phyloP scores from a whole-genome alignment of 92 coral and sea anemone species.

The Epizoanthus illoricatus region DNA sequence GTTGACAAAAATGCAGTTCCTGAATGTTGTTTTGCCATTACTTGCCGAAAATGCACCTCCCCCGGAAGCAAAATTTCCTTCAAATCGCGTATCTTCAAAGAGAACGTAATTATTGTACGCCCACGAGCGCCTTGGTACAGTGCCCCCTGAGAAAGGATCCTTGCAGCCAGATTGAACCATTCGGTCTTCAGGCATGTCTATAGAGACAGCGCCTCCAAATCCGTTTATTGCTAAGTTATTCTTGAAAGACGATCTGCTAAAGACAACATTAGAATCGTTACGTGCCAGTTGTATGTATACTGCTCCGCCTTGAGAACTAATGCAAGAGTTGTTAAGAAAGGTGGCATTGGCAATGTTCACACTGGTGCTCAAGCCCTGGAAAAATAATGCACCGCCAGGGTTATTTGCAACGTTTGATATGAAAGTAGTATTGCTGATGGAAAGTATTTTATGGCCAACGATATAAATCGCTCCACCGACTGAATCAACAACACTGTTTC shows the following conservation, averaged over 20 bases:
- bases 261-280: neutral
- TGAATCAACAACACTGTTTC: neutral
- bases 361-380: neutral
- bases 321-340: conserved; percentile 20
- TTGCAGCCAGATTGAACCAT: conserved; percentile 10
- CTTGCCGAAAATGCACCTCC: conserved; percentile 32
- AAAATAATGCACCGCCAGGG: conserved; percentile 15
- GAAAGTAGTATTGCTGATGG: conserved; percentile 10
- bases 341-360: conserved; percentile 20
- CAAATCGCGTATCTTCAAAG: conserved; percentile 39
- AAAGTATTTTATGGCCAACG: neutral
- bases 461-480: conserved; percentile 10
- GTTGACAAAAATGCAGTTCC: conserved; percentile 51
- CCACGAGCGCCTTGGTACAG: conserved; percentile 42
- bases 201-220: conserved; percentile 40
- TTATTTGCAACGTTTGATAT: neutral
- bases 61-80: conserved; percentile 17
- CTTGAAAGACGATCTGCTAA: conserved; percentile 16
- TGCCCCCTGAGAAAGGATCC: neutral
- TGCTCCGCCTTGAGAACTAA: conserved; percentile 4
- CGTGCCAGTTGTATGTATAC: neutral
- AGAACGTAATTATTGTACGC: conserved; percentile 25
- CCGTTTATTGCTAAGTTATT: conserved; percentile 4
- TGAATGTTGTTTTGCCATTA: conserved; percentile 44
- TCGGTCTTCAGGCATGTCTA: conserved; percentile 10